A percentile compares a stretch with the other conserved stretches of the same genome.
Evolutionary conservation across 2,888 invertebrate genomes (phyloP).

Genomic region (Spodoptera littoralis): DNA sequence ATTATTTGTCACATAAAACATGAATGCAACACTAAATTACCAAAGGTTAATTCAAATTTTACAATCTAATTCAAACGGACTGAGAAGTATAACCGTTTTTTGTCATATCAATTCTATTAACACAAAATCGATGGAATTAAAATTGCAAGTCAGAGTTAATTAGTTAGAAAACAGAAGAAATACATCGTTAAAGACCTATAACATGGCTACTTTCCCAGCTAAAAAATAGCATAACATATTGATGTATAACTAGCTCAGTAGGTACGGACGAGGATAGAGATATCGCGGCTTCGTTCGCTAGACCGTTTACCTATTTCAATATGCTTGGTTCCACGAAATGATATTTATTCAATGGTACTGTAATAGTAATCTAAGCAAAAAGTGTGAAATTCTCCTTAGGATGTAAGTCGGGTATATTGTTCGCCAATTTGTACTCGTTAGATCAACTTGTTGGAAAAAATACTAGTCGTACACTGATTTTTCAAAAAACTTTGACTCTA

Average conservation of each 20-base stretch:
- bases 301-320: constrained; percentile 25
- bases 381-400: constrained; percentile 48
- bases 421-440: constrained; percentile 42
- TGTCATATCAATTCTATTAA: too few relatives aligned
- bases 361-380: constrained; percentile 31
- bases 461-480: constrained; percentile 16
- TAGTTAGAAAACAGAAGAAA: not conserved
- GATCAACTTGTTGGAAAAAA: constrained; percentile 16
- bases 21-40: too few relatives aligned
- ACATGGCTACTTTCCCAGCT: too few relatives aligned
- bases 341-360: constrained; percentile 48
- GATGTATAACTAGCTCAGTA: constrained; percentile 10
- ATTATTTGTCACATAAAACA: too few relatives aligned
- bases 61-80: too few relatives aligned
- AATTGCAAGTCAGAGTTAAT: constrained; percentile 1
- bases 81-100: too few relatives aligned
- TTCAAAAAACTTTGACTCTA: constrained; percentile 2
- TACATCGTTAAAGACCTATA: constrained; percentile 1
- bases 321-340: constrained; percentile 43
- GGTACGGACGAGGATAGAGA: constrained; percentile 6
- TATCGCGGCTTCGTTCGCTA: constrained; percentile 16
- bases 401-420: constrained; percentile 16
- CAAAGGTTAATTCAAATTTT: too few relatives aligned
- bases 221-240: too few relatives aligned
- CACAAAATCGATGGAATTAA: not conserved